Evolutionary conservation across 2,797 vertebrate genomes (phyloP).

Genomic region (Echeneis naucrates): DNA sequence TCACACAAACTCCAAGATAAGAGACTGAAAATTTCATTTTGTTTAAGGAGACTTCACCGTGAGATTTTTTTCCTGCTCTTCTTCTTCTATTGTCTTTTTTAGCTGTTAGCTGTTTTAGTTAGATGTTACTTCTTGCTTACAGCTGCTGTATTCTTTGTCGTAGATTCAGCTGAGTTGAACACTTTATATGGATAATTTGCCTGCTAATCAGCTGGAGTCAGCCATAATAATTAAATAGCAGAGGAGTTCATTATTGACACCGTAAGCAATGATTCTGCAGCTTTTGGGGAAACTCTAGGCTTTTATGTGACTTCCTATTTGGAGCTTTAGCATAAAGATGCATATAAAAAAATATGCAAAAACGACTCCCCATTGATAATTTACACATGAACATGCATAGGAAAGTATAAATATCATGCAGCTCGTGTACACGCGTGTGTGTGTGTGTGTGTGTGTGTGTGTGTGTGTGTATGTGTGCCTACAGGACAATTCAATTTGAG

Average conservation of each 20-base stretch:
- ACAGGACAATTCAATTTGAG: background rate
- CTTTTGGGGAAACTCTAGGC: no score
- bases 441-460: background rate
- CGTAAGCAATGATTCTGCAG: no score
- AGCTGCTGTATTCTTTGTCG: background rate
- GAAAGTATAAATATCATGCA: background rate
- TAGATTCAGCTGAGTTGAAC: background rate
- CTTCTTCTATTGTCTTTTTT: background rate
- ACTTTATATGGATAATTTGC: background rate
- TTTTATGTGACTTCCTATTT: no score
- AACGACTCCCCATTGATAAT: no score
- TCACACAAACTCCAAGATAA: no score
- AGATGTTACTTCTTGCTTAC: background rate
- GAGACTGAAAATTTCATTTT: no score
- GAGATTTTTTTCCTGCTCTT: no score
- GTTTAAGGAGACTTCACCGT: no score
- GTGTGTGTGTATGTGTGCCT: constrained; percentile 1
- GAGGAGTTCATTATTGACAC: background rate
- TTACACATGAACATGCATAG: no score
- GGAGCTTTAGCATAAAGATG: no score
- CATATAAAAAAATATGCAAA: no score
- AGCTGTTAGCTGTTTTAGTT: background rate
- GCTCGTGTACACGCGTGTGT: background rate
- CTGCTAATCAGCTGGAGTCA: background rate
- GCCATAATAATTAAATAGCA: background rate